phyloP scores from a whole-genome alignment of 1,140 invertebrate species.

The Rhagoletis pomonella region DNA sequence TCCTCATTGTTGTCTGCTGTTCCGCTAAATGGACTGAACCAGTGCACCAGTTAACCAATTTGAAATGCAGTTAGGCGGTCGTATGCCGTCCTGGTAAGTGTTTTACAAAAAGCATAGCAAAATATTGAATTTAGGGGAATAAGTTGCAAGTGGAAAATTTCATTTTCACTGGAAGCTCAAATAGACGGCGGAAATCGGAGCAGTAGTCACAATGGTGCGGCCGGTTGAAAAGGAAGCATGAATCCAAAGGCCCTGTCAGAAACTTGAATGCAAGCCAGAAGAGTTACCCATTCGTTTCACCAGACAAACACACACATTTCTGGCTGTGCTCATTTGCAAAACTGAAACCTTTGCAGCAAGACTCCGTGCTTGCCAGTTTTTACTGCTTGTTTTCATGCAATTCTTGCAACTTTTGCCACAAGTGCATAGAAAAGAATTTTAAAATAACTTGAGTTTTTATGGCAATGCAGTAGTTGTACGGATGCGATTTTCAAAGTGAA shows the following conservation, averaged over 20 bases:
- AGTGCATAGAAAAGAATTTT: background rate
- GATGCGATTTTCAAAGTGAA: too few relatives aligned
- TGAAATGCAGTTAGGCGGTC: background rate
- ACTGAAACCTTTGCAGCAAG: background rate
- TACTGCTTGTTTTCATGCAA: background rate
- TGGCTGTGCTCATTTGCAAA: background rate
- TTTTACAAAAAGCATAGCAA: background rate
- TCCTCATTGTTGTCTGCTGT: background rate
- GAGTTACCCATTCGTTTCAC: background rate
- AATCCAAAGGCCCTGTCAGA: background rate
- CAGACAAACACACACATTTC: background rate
- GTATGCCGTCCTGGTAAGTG: background rate
- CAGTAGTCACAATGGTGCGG: background rate
- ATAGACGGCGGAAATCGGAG: background rate
- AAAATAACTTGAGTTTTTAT: background rate
- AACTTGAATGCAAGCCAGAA: constrained; percentile 16
- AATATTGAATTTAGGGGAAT: background rate
- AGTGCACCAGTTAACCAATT: constrained; percentile 12
- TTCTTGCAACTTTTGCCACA: background rate
- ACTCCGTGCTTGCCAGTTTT: background rate
- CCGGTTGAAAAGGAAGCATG: background rate
- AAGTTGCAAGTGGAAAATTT: background rate
- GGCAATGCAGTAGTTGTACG: background rate
- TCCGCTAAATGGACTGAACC: background rate
- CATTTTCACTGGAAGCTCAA: constrained; percentile 11